Evolutionary conservation across 2,113 vertebrate species (phyloP), one percentile per base, ranked within the genome.

Genomic region (Enhydra lutris): DNA sequence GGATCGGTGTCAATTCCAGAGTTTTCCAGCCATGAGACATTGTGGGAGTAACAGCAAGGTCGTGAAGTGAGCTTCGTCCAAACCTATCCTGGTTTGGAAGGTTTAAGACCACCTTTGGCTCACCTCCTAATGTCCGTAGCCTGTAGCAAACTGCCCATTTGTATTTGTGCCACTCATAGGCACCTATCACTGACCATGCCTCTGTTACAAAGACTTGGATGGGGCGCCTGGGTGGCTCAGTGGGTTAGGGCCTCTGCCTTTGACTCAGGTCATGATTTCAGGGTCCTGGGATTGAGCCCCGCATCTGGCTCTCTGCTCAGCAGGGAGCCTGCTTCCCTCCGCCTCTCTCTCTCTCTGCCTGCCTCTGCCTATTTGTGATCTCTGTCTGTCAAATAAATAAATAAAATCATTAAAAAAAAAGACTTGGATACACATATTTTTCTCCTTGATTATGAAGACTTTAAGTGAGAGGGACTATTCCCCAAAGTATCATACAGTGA

Each of bases 51-150:
- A 47, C 0, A 26, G 50, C 31, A 6, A 4, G 39, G 1, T 45
- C 5, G 2, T 3, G 6, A 59, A 3, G 3, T 78, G 2, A 57
- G 23, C 4, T 7, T 52, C 11, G 1, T 17, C 39, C 31, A 18
- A 21, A 34, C 42, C 47, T 96, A 0, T 23, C 17, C 23, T 86
- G 12, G 26, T 36, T 52, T 34, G 13, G 36, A 50, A 23, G 24
- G 23, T 85, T 65, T 82, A 31, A 74, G 8, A 79, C 69, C n/a
- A 84, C 7, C 57, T 74, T 42, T 52, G 55, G 67, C 42, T 96
- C 83, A 14, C 17, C 24, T 59, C 6, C 8, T 36, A 29, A 34
- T 42, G 29, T 83, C 61, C 1, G 0, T 2, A 57, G 20, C 15
- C 20, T 36, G 2, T 59, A 73, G 17, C 17, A 87, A 73, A 79